A percentile compares a stretch with the other conserved stretches of the same genome.
phyloP scores from a whole-genome alignment of 1,140 invertebrate genomes.

The Pachyrhynchus sulphureomaculatus region DNA sequence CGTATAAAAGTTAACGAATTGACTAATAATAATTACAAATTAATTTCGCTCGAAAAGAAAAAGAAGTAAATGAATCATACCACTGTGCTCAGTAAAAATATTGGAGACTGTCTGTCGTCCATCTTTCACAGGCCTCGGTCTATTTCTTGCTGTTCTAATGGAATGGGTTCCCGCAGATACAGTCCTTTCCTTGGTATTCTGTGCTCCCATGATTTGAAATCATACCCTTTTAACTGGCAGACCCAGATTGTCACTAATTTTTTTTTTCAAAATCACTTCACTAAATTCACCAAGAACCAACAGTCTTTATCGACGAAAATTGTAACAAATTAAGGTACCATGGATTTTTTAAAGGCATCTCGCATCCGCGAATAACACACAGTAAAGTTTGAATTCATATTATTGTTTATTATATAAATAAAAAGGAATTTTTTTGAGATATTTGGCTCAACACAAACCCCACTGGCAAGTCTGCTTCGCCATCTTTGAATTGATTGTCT shows the following conservation, averaged over 20 bases:
- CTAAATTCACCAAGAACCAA: conserved; percentile 26
- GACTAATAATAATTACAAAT: too few relatives aligned
- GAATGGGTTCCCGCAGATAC: conserved; percentile 61
- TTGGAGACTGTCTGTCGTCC: conserved; percentile 77
- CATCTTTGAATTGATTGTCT: conserved; percentile 40
- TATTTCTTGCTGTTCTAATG: conserved; percentile 66
- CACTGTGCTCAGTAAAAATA: conserved; percentile 88
- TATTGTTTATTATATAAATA: conserved; percentile 28
- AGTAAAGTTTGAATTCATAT: conserved; percentile 15
- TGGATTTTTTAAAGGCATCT: conserved; percentile 21
- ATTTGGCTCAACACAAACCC: conserved; percentile 36
- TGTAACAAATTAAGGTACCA: background rate
- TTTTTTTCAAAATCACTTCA: conserved; percentile 30
- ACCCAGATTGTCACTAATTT: conserved; percentile 40
- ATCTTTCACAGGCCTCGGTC: conserved; percentile 73
- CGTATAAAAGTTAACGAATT: too few relatives aligned
- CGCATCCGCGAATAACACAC: conserved; percentile 6
- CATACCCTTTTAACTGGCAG: conserved; percentile 41
- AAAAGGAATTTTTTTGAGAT: conserved; percentile 23
- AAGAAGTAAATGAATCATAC: conserved; percentile 54
- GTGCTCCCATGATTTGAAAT: conserved; percentile 72
- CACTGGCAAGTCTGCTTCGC: conserved; percentile 40
- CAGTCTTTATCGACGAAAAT: conserved; percentile 17
- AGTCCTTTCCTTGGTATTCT: conserved; percentile 82
- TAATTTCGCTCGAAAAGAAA: too few relatives aligned